A percentile compares a stretch with the other conserved stretches of the same genome.
Evolutionary conservation across 2,797 vertebrate species (phyloP).

Genomic region (Sebastolobus alascanus): DNA sequence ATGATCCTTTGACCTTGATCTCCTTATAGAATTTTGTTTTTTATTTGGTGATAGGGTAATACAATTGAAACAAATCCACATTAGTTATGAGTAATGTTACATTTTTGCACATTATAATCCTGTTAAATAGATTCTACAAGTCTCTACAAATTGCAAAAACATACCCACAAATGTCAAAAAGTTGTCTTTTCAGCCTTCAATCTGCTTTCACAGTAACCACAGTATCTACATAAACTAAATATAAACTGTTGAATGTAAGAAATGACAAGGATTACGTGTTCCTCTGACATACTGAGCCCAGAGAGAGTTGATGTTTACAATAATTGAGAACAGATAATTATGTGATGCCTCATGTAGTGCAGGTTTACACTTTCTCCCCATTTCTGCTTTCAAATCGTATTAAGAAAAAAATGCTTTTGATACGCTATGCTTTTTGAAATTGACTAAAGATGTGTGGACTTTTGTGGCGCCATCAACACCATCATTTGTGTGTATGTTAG

Average conservation of each 20-base stretch:
- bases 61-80: not conserved
- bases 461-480: not conserved
- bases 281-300: conserved; percentile 3
- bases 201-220: not conserved
- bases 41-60: not conserved
- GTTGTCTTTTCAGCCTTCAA: not conserved
- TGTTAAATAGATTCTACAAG: not conserved
- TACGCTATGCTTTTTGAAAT: not conserved
- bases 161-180: not conserved
- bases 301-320: conserved; percentile 16
- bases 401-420: too few species aligned
- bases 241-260: conserved; percentile 1
- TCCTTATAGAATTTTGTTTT: not conserved
- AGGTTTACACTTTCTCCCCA: conserved; percentile 1
- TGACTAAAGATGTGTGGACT: not conserved
- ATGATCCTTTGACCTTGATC: not conserved
- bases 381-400: conserved; percentile 19
- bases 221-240: not conserved
- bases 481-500: not conserved
- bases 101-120: not conserved
- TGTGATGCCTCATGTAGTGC: conserved; percentile 1
- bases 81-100: not conserved
- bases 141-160: not conserved
- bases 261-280: conserved; percentile 1
- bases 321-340: conserved; percentile 22